A percentile compares a stretch with the other conserved stretches of the same genome.
These are phyloP conservation scores for Naja naja DNA, from an alignment of 2,113 vertebrate species.

Conservation along the genomic window DNA sequence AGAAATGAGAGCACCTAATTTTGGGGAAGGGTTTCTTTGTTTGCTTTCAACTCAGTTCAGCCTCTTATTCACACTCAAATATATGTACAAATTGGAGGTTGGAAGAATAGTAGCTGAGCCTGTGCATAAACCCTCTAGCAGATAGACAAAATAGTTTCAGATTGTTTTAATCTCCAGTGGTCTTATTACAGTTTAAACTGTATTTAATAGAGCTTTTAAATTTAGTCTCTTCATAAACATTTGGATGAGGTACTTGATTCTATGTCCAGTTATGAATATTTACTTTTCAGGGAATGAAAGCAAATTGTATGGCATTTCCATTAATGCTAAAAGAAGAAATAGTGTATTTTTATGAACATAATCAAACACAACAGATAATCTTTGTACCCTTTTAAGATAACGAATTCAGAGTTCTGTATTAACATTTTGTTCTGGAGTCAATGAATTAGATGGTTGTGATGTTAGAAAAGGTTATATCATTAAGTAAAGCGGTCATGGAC, in stretches of 20 bases:
- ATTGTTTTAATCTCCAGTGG: not conserved
- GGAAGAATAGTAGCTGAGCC: not conserved
- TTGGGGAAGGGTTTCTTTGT: not conserved
- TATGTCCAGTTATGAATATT: not conserved
- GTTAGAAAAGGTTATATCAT: not conserved
- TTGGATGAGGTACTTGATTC: not conserved
- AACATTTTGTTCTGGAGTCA: not conserved
- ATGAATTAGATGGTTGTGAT: not conserved
- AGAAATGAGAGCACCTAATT: constrained; percentile 3
- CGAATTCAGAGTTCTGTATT: not conserved
- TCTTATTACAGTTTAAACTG: not conserved
- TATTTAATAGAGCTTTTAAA: not conserved
- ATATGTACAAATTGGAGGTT: not conserved
- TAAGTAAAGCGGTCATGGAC: not conserved
- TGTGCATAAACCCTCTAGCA: not conserved
- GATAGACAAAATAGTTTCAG: not conserved
- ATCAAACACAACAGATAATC: not conserved
- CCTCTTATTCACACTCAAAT: not conserved
- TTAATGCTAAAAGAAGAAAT: not conserved
- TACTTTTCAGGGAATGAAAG: not conserved
- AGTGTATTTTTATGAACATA: not conserved
- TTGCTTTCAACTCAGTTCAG: not conserved
- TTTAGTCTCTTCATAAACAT: not conserved
- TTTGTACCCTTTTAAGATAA: not conserved
- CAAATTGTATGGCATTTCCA: not conserved